Evolutionary conservation across 2,797 vertebrate genomes (phyloP).

Genomic region (Perodicticus potto): DNA sequence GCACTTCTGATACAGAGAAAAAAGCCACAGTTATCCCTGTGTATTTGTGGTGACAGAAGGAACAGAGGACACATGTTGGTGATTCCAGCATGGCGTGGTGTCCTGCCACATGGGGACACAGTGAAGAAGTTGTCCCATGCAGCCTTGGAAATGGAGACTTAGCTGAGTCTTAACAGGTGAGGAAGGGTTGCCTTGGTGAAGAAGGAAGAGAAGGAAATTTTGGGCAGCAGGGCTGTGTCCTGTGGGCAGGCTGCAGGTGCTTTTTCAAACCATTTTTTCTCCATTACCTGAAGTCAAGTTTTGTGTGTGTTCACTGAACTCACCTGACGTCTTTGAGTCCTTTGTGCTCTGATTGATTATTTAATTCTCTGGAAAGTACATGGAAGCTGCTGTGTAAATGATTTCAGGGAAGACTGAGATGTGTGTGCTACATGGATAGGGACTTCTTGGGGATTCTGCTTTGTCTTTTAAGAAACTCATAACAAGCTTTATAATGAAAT

Average conservation of each 20-base stretch:
- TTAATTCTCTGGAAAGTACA: conserved; percentile 9
- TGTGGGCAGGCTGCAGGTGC: background rate
- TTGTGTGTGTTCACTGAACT: conserved; percentile 9
- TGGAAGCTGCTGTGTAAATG: background rate
- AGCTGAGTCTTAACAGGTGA: background rate
- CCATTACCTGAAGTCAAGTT: background rate
- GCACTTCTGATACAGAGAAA: background rate
- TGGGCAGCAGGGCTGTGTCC: background rate
- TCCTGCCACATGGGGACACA: background rate
- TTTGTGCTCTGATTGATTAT: conserved; percentile 1
- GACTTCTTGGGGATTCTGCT: background rate
- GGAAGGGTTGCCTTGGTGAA: background rate
- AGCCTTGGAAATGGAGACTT: background rate
- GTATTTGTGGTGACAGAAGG: background rate
- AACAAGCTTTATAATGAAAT: conserved; percentile 61
- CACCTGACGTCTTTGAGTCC: background rate
- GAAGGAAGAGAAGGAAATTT: background rate
- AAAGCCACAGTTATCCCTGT: background rate
- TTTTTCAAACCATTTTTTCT: background rate
- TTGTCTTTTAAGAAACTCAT: conserved; percentile 38
- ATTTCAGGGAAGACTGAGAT: background rate
- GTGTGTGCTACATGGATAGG: background rate
- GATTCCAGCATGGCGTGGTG: background rate
- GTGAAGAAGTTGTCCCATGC: background rate
- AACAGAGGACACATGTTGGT: background rate